These are phyloP conservation scores for Brachypalpus laphriformis DNA, from an alignment of 2,888 invertebrate species.

Conservation along the genomic window DNA sequence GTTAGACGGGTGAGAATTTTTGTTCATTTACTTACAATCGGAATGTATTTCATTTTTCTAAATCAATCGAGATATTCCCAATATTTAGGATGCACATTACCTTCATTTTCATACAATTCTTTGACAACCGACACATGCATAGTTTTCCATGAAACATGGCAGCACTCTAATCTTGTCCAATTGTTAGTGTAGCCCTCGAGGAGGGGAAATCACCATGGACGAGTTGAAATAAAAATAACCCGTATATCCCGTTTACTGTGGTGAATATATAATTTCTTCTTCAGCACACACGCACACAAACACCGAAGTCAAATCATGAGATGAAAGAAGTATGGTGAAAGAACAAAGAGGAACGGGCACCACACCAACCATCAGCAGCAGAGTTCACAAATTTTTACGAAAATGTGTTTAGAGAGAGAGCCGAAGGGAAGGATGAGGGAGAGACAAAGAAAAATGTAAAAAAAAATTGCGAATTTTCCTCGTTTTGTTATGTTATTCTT, in stretches of 20 bases:
- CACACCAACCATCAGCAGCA: constrained; percentile 29
- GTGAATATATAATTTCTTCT: constrained; percentile 41
- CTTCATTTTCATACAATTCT: not conserved
- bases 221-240: constrained; percentile 63
- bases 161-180: constrained; percentile 22
- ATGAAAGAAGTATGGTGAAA: constrained; percentile 57
- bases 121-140: not conserved
- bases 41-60: too few species aligned
- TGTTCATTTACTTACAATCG: too few species aligned
- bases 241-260: constrained; percentile 70
- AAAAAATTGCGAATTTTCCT: constrained; percentile 51
- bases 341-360: constrained; percentile 51
- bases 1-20: not conserved
- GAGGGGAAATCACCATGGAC: constrained; percentile 61
- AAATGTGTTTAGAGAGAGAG: not conserved
- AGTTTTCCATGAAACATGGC: constrained; percentile 21
- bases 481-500: constrained; percentile 15
- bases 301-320: constrained; percentile 30
- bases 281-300: constrained; percentile 10
- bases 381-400: constrained; percentile 28
- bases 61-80: too few species aligned
- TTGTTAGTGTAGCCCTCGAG: constrained; percentile 32
- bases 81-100: too few species aligned
- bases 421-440: not conserved
- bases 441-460: not conserved